phyloP scores from a whole-genome alignment of 2,888 invertebrate species.

The Erebia epiphron region DNA sequence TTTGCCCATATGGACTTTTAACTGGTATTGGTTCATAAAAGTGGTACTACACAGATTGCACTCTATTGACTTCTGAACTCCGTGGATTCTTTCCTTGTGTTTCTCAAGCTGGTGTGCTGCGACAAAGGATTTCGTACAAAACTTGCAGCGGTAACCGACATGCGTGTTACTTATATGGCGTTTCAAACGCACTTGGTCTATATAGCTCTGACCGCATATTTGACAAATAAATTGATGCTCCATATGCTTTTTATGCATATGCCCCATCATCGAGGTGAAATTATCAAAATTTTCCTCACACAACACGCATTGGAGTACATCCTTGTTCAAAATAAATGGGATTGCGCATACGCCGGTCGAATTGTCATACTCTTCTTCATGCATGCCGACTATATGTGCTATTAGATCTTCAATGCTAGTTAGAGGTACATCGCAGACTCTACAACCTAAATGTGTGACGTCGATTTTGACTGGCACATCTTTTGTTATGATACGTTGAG shows the following conservation, averaged over 20 bases:
- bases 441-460: slow-evolving; percentile 55
- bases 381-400: slow-evolving; percentile 52
- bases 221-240: slow-evolving; percentile 62
- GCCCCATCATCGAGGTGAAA: slow-evolving; percentile 56
- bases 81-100: slow-evolving; percentile 62
- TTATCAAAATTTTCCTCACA: slow-evolving; percentile 60
- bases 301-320: slow-evolving; percentile 55
- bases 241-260: slow-evolving; percentile 67
- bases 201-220: slow-evolving; percentile 63
- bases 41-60: slow-evolving; percentile 58
- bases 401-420: slow-evolving; percentile 54
- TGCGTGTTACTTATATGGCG: slow-evolving; percentile 60
- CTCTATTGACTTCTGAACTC: slow-evolving; percentile 48
- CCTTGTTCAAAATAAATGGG: slow-evolving; percentile 59
- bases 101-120: slow-evolving; percentile 53
- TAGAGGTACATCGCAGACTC: slow-evolving; percentile 50
- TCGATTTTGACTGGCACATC: slow-evolving; percentile 69
- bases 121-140: slow-evolving; percentile 74
- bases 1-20: slow-evolving; percentile 70
- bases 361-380: slow-evolving; percentile 54
- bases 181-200: slow-evolving; percentile 56
- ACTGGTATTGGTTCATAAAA: slow-evolving; percentile 57
- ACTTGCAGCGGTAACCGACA: slow-evolving; percentile 53
- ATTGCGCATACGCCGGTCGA: slow-evolving; percentile 55
- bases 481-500: slow-evolving; percentile 59